Percentiles rank a stretch among this genome's conserved stretches.
Evolutionary conservation across 1,140 invertebrate genomes (phyloP).

Genomic region (Zaprionus camerounensis): DNA sequence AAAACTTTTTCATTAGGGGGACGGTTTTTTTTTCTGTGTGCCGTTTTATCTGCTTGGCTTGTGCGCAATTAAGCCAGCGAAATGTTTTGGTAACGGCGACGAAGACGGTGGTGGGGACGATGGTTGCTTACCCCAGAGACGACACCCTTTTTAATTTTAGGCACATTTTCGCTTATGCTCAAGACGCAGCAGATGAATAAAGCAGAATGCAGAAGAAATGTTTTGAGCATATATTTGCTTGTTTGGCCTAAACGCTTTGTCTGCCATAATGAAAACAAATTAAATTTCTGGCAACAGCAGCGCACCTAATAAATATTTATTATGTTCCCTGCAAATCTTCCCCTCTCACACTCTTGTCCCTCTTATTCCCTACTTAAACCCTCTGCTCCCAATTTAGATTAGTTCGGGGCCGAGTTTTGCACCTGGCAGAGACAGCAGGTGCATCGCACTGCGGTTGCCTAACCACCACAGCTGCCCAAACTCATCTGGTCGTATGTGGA

Average conservation of each 20-base stretch:
- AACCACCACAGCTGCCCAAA: neutral
- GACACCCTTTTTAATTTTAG: conserved; percentile 76
- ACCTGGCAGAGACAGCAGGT: conserved; percentile 18
- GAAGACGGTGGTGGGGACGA: neutral
- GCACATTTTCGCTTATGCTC: conserved; percentile 56
- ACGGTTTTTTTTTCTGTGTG: conserved; percentile 23
- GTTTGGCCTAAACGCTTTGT: conserved; percentile 67
- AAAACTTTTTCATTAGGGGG: conserved; percentile 77
- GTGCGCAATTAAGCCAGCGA: conserved; percentile 75
- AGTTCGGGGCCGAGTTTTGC: neutral
- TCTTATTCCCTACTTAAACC: neutral
- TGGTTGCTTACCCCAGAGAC: conserved; percentile 36
- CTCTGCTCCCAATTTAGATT: conserved; percentile 8
- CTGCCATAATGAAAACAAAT: conserved; percentile 77
- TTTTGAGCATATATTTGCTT: conserved; percentile 51
- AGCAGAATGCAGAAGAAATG: conserved; percentile 22
- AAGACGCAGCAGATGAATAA: conserved; percentile 17
- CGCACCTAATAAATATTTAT: conserved; percentile 77
- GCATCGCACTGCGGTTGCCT: conserved; percentile 10
- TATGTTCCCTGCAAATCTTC: conserved; percentile 36
- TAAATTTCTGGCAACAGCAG: conserved; percentile 68
- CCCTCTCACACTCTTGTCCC: conserved; percentile 11
- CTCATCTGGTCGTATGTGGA: neutral
- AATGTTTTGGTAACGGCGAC: conserved; percentile 62
- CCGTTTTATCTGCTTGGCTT: conserved; percentile 69